Base-by-base conservation (phyloP, 2,797 vertebrate species). In the Rhabdomys pumilio region DNA sequence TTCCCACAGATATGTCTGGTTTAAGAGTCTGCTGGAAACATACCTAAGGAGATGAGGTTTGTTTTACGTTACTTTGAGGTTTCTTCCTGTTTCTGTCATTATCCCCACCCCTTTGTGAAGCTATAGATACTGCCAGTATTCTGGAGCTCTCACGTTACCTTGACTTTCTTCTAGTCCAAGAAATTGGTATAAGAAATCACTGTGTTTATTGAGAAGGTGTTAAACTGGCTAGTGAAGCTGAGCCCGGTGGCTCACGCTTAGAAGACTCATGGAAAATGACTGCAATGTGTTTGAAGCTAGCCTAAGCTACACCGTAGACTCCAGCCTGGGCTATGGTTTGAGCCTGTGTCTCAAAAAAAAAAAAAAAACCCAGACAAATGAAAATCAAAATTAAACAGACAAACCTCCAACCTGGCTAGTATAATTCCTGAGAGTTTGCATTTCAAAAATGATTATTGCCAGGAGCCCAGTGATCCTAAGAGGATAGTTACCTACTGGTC, bases 121-220 rank as follows among this genome's bases (percentile, higher is more conserved):
- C 44, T 72, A 86, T 55, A 87, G 10, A 38, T 50, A 83, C 38
- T 22, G 31, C 59, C 20, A 82, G n/a, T 59, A 29, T 19, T 96
- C 86, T 90, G 57, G 53, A 76, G 73, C 61, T 93, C 44, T 38
- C 53, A 10, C 63, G 41, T 76, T 89, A 47, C 50, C n/a, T 69
- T 90, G 88, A n/a, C 82, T 88, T 14, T 89, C 72, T 88, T 86
- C 65, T 61, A 77, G 80, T 29, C 76, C 59, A 95, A 96, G 82
- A 73, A 94, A 83, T 47, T 47, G 77, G 89, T 82, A 69, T 81
- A 59, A 94, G 55, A 73, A 96, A 34, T 93, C 69, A 61, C 29
- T 72, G 13, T 50, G 77, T 55, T 91, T 80, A 61, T 47, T 85
- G 41, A n/a, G 79, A 96, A 94, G 81, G 76, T 77, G 41, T 92